phyloP scores from a whole-genome alignment of 2,797 vertebrate genomes.

The Acanthopagrus latus region DNA sequence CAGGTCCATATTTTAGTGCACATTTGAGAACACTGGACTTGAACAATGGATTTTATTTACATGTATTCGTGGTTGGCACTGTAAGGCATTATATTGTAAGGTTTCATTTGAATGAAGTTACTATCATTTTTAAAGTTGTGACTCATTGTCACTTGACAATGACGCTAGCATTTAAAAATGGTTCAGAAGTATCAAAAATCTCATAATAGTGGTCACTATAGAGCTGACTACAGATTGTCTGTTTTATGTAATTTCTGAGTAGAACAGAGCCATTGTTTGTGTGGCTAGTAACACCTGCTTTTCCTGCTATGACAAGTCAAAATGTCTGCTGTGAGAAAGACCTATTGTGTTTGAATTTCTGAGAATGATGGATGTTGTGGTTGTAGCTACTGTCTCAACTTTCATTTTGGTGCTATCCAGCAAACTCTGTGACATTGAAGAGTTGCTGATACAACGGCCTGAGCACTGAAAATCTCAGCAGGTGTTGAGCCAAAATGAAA shows the following conservation, averaged over 20 bases:
- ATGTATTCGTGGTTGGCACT: background rate
- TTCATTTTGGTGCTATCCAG: slow-evolving; percentile 45
- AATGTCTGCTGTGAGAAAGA: background rate
- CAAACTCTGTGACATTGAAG: slow-evolving; percentile 55
- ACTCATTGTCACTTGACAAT: too few relatives aligned
- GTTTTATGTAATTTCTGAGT: background rate
- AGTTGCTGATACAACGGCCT: slow-evolving; percentile 58
- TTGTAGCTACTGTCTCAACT: slow-evolving; percentile 38
- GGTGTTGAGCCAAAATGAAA: slow-evolving; percentile 68
- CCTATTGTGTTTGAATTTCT: slow-evolving; percentile 8
- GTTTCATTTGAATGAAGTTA: background rate
- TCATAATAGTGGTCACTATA: too few relatives aligned
- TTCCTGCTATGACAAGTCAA: background rate
- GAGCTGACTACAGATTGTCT: background rate
- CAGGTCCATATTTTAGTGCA: background rate
- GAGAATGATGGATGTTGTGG: slow-evolving; percentile 19
- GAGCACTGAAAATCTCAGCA: slow-evolving; percentile 55
- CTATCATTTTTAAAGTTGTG: too few relatives aligned
- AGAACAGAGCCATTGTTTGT: background rate
- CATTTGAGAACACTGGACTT: background rate
- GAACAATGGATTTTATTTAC: background rate
- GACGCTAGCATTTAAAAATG: too few relatives aligned
- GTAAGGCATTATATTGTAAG: background rate
- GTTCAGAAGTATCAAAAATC: too few relatives aligned
- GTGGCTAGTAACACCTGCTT: background rate